These are phyloP conservation scores for Baronia brevicornis DNA, from an alignment of 2,888 invertebrate genomes.

Conservation along the genomic window DNA sequence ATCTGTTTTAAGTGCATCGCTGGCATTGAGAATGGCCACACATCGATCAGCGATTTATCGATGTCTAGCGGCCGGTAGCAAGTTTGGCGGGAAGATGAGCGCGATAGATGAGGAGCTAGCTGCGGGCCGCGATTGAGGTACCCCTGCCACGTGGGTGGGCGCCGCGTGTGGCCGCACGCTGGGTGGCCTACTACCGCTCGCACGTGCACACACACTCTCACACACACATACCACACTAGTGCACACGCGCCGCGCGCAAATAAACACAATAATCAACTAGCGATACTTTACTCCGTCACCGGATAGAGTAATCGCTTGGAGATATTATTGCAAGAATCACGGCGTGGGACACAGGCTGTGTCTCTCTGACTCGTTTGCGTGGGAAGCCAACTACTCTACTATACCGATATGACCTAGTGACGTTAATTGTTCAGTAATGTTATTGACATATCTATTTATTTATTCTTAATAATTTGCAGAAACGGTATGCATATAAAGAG, in stretches of 20 bases:
- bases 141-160: constrained; percentile 72
- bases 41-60: constrained; percentile 47
- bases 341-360: neutral
- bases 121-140: constrained; percentile 56
- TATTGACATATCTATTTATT: no score
- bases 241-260: constrained; percentile 63
- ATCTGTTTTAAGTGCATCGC: constrained; percentile 10
- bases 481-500: no score
- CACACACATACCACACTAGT: constrained; percentile 49
- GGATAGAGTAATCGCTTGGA: constrained; percentile 67
- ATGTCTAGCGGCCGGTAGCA: constrained; percentile 34
- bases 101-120: constrained; percentile 26
- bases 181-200: constrained; percentile 65
- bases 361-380: constrained; percentile 1
- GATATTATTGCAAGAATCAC: constrained; percentile 54
- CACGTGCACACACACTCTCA: constrained; percentile 59
- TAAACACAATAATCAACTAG: constrained; percentile 74
- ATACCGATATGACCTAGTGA: constrained; percentile 9
- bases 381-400: constrained; percentile 2
- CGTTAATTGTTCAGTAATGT: constrained; percentile 9
- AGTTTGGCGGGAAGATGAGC: constrained; percentile 25
- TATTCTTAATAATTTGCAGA: no score
- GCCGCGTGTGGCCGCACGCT: constrained; percentile 71
- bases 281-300: constrained; percentile 73
- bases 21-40: constrained; percentile 34